Evolutionary conservation across 2,797 vertebrate species (phyloP), one percentile per base, ranked within the genome.

Genomic region (Poeciliopsis gracilis): DNA sequence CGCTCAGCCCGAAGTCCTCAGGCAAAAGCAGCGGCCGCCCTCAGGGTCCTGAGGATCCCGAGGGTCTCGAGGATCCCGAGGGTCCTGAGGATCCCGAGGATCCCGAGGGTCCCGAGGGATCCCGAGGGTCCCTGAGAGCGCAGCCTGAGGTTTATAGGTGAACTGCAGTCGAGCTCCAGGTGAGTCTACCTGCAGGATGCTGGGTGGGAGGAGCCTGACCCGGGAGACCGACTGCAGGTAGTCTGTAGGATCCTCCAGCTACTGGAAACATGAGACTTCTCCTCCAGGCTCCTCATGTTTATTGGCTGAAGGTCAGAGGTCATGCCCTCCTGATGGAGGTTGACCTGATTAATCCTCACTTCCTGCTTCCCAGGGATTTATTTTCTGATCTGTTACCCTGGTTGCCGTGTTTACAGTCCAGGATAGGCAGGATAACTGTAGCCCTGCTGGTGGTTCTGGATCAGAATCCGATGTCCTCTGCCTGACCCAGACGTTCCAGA

Each of bases 291-390:
- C 13, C 77, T 70, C 71, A 73, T 74, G 20, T 88, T 85, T 33
- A 86, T 28, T 71, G 75, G 9, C 66, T 11, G 20, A 45, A 46
- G 46, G 86, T 85, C 82, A 82, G 73, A 88, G 86, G 83, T 85
- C 71, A 2, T 38, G 75, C 88, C 45, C 88, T 82, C 67, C 45
- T 79, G 13, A 20, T 51, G 78, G 82, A 88, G 87, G 88, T 85
- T 85, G 88, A 82, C 76, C 78, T 76, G 46, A 89, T 88, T 84
- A 84, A 90, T 82, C n/a, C 51, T 86, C 49, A 51, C 43, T 72
- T 43, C 89, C 79, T 82, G 80, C 77, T 75, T 69, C 74, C 77
- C 73, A 82, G 78, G 72, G 76, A 91, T 88, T 90, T 86, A 87
- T 73, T 23, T 75, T 79, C 66, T 18, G 53, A 36, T 25, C 33